Percentiles rank a stretch among this genome's conserved stretches.
Evolutionary conservation across 2,888 invertebrate genomes (phyloP).

Genomic region (Callosobruchus maculatus): DNA sequence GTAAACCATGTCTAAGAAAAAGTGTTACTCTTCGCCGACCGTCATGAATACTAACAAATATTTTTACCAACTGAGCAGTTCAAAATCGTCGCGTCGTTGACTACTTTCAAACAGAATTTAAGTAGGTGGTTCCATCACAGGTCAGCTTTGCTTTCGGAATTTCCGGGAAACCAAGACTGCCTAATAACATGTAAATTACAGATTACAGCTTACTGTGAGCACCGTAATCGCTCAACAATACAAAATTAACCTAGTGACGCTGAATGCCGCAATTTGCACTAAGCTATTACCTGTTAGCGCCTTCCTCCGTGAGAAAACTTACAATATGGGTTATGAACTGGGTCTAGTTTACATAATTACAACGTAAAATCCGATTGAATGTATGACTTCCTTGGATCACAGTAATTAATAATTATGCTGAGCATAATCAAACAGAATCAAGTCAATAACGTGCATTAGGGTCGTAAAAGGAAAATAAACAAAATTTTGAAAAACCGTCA

Average conservation of each 20-base stretch:
- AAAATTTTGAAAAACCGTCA: too few relatives aligned
- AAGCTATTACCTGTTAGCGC: not conserved
- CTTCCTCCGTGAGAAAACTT: not conserved
- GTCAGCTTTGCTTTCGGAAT: not conserved
- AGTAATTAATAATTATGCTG: not conserved
- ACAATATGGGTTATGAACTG: not conserved
- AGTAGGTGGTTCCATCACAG: not conserved
- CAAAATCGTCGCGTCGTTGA: not conserved
- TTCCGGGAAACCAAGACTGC: not conserved
- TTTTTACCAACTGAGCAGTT: not conserved
- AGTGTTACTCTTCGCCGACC: not conserved
- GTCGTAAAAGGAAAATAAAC: too few relatives aligned
- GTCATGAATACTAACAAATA: not conserved
- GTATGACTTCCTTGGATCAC: not conserved
- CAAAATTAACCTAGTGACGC: not conserved
- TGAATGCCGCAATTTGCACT: not conserved
- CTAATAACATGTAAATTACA: not conserved
- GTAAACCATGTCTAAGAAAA: not conserved
- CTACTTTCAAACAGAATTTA: not conserved
- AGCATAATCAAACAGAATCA: too few relatives aligned
- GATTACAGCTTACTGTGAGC: not conserved
- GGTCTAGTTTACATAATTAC: not conserved
- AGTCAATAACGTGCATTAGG: too few relatives aligned
- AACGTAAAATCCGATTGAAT: not conserved
- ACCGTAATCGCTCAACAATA: not conserved